A percentile compares a stretch with the other conserved stretches of the same genome.
These are phyloP conservation scores for Poeciliopsis occidentalis DNA, from an alignment of 2,113 vertebrate genomes.

Conservation along the genomic window DNA sequence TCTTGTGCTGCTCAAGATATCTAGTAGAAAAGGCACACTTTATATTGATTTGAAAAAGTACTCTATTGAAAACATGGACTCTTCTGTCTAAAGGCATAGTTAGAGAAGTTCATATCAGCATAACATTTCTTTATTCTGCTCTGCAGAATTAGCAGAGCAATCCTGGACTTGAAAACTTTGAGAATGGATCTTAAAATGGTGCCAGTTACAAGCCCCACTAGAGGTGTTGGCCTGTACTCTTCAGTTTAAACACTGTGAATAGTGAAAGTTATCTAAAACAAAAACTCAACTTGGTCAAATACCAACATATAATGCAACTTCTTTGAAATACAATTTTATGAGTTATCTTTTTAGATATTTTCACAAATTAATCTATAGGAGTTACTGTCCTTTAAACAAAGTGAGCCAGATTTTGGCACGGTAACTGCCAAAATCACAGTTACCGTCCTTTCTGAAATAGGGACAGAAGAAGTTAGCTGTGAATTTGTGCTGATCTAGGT, in stretches of 20 bases:
- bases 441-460: slow-evolving; percentile 37
- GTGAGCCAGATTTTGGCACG: slow-evolving; percentile 58
- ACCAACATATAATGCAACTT: slow-evolving; percentile 62
- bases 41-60: slow-evolving; percentile 25
- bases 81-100: slow-evolving; percentile 14
- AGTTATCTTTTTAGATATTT: slow-evolving; percentile 64
- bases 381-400: slow-evolving; percentile 69
- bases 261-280: slow-evolving; percentile 52
- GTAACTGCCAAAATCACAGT: slow-evolving; percentile 52
- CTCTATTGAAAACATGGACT: slow-evolving; percentile 17
- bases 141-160: slow-evolving; percentile 42
- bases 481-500: slow-evolving; percentile 67
- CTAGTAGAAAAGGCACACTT: slow-evolving; percentile 12
- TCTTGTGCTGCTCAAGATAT: slow-evolving; percentile 25
- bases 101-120: slow-evolving; percentile 36
- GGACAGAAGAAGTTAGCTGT: slow-evolving; percentile 69
- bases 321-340: slow-evolving; percentile 34
- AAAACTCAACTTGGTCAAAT: slow-evolving; percentile 35
- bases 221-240: slow-evolving; percentile 59
- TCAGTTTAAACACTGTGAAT: slow-evolving; percentile 80
- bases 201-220: slow-evolving; percentile 47
- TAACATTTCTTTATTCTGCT: slow-evolving; percentile 41
- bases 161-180: slow-evolving; percentile 46
- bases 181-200: slow-evolving; percentile 46
- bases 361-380: slow-evolving; percentile 59